These are phyloP conservation scores for Protomyctophum bolini DNA, from an alignment of 2,113 vertebrate species.

Conservation along the genomic window DNA sequence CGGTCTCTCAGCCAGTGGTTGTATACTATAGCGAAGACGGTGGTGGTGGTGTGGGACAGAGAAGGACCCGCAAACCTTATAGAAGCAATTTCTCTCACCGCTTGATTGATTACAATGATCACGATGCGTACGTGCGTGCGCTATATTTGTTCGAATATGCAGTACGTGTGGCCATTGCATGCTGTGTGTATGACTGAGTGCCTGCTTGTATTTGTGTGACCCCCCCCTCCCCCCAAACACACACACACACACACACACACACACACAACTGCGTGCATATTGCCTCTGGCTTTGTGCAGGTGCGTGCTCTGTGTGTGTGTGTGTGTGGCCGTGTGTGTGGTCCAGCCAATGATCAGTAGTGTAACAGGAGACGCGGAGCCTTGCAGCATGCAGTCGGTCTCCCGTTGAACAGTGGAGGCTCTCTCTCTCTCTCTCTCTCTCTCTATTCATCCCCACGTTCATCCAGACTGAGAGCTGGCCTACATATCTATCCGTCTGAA, in stretches of 20 bases:
- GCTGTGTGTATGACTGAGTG: no score
- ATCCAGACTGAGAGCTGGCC: slow-evolving; percentile 62
- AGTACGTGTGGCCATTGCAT: no score
- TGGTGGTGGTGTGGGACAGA: no score
- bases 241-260: no score
- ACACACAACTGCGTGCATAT: background rate
- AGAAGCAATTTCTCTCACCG: no score
- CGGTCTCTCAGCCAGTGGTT: no score
- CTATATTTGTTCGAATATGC: no score
- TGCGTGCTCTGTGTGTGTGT: slow-evolving; percentile 5
- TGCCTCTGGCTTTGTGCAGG: background rate
- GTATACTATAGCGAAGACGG: no score
- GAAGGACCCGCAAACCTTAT: no score
- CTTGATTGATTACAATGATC: no score
- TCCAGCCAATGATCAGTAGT: slow-evolving; percentile 41
- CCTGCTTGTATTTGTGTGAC: background rate
- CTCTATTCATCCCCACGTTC: slow-evolving; percentile 68
- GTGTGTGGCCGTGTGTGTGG: slow-evolving; percentile 13
- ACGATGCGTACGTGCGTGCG: no score
- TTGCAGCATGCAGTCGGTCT: slow-evolving; percentile 57
- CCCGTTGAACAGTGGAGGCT: slow-evolving; percentile 54
- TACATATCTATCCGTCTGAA: slow-evolving; percentile 55
- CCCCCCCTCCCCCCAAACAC: no score
- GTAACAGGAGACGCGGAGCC: slow-evolving; percentile 56
- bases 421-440: slow-evolving; percentile 59